Evolutionary conservation across 1,140 invertebrate species (phyloP).

Genomic region (Hyphantria cunea): DNA sequence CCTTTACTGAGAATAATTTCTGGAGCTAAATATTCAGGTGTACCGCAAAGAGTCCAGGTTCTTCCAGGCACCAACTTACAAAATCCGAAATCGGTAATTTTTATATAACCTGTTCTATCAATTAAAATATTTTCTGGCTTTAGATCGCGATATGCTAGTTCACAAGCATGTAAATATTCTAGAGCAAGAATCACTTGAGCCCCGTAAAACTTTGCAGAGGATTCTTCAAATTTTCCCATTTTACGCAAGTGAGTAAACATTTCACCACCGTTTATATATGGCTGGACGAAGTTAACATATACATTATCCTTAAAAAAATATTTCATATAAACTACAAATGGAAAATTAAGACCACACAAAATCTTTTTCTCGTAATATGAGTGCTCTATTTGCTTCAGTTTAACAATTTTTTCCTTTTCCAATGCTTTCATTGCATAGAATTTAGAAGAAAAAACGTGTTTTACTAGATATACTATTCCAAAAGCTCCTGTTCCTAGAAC

Average conservation of each 20-base stretch:
- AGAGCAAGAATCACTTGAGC: conserved; percentile 95
- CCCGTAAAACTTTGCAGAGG: conserved; percentile 93
- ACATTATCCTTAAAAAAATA: conserved; percentile 94
- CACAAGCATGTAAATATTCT: conserved; percentile 96
- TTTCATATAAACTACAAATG: conserved; percentile 92
- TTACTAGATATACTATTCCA: conserved; percentile 92
- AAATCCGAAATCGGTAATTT: conserved; percentile 95
- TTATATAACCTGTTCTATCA: conserved; percentile 92
- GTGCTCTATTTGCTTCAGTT: conserved; percentile 93
- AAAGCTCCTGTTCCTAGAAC: conserved; percentile 95
- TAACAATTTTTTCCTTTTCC: conserved; percentile 93
- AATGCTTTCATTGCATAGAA: conserved; percentile 96
- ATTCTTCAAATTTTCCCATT: conserved; percentile 89
- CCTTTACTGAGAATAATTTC: conserved; percentile 97
- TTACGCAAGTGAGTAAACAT: conserved; percentile 90
- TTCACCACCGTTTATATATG: conserved; percentile 91
- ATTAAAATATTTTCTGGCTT: conserved; percentile 99
- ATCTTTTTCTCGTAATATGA: conserved; percentile 94
- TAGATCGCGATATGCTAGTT: conserved; percentile 95
- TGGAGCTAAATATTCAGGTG: conserved; percentile 97
- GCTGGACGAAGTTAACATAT: conserved; percentile 91
- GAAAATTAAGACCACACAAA: conserved; percentile 89
- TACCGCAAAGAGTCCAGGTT: conserved; percentile 97
- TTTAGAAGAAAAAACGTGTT: conserved; percentile 83
- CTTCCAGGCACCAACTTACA: conserved; percentile 93